These are phyloP conservation scores for Sturmia bella DNA, from an alignment of 2,888 invertebrate species.

Conservation along the genomic window DNA sequence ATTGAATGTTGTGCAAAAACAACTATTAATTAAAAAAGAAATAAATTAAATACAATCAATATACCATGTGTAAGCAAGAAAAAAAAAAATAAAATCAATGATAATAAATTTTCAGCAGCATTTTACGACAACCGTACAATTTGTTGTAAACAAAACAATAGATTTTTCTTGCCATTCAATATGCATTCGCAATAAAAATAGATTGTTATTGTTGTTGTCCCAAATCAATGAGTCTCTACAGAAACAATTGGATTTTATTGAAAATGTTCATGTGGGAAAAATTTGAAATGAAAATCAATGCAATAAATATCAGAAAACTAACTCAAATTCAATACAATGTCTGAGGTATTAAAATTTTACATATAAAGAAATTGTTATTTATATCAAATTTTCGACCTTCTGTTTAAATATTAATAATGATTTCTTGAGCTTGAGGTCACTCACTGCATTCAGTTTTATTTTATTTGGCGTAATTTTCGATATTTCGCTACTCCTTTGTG, in stretches of 20 bases:
- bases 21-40: constrained; percentile 15
- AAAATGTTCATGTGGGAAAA: constrained; percentile 19
- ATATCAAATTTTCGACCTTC: too few species aligned
- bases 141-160: constrained; percentile 32
- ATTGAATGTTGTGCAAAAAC: constrained; percentile 38
- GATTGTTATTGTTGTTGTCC: constrained; percentile 47
- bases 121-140: constrained; percentile 4
- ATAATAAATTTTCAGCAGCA: constrained; percentile 15
- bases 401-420: too few species aligned
- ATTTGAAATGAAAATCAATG: not conserved
- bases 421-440: too few species aligned
- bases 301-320: not conserved
- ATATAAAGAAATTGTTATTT: too few species aligned
- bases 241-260: constrained; percentile 16
- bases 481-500: too few species aligned
- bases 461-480: too few species aligned
- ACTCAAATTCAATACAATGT: not conserved
- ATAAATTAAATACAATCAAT: constrained; percentile 1
- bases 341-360: too few species aligned
- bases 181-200: constrained; percentile 31
- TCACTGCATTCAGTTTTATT: too few species aligned
- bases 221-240: constrained; percentile 28
- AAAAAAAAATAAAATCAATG: constrained; percentile 47
- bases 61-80: constrained; percentile 5
- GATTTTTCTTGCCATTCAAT: constrained; percentile 24